These are phyloP conservation scores for Microtus richardsoni DNA, from an alignment of 2,113 vertebrate genomes.

Conservation along the genomic window DNA sequence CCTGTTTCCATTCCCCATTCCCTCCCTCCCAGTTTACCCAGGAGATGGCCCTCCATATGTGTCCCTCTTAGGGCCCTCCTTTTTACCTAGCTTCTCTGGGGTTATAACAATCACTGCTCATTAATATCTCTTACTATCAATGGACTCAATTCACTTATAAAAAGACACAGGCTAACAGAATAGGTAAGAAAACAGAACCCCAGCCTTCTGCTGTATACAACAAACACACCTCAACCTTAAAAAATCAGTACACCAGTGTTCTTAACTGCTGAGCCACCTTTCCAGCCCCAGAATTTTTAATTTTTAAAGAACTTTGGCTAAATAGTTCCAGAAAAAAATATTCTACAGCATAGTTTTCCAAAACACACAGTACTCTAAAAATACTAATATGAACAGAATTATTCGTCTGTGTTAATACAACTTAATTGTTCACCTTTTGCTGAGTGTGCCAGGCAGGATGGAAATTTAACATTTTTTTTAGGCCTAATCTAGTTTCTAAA, in stretches of 20 bases:
- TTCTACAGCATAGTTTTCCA: slow-evolving; percentile 30
- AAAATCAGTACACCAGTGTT: background rate
- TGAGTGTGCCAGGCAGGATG: background rate
- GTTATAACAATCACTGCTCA: too few relatives aligned
- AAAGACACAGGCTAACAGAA: too few relatives aligned
- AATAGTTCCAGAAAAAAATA: slow-evolving; percentile 42
- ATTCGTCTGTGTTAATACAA: background rate
- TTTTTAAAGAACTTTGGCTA: slow-evolving; percentile 31
- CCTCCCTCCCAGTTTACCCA: too few relatives aligned
- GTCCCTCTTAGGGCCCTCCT: too few relatives aligned
- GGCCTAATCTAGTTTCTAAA: background rate
- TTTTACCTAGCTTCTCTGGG: too few relatives aligned
- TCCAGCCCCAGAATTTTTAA: background rate
- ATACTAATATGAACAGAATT: slow-evolving; percentile 15
- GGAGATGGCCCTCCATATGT: too few relatives aligned
- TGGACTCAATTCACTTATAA: too few relatives aligned
- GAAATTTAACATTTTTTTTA: slow-evolving; percentile 35
- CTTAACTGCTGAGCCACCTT: background rate
- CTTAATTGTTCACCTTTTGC: background rate
- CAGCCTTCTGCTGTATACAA: too few relatives aligned
- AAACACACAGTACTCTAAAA: slow-evolving; percentile 1
- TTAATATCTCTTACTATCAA: too few relatives aligned
- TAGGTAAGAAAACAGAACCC: too few relatives aligned
- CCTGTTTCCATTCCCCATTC: too few relatives aligned
- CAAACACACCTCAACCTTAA: too few relatives aligned